A percentile compares a stretch with the other conserved stretches of the same genome.
Conservation (phyloP, 2,888 invertebrate species). For the Empis livida region DNA sequence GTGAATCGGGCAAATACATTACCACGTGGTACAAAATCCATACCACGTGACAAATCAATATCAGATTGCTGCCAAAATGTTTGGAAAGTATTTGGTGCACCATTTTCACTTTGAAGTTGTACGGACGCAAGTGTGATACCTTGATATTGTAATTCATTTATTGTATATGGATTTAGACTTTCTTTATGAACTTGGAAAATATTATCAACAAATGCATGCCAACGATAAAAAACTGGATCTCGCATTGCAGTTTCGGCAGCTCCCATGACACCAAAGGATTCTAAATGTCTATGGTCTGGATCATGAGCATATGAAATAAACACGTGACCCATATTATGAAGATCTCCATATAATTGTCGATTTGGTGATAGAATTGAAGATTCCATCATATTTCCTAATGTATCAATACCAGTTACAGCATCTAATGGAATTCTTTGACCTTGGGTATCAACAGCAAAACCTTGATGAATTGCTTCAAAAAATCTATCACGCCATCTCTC, state of each 20-base stretch:
- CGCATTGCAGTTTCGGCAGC: slow-evolving; percentile 77
- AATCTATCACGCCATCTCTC: slow-evolving; percentile 66
- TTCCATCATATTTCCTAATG: slow-evolving; percentile 69
- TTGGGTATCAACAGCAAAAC: slow-evolving; percentile 41
- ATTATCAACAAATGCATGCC: slow-evolving; percentile 69
- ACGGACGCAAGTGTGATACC: slow-evolving; percentile 48
- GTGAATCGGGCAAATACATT: slow-evolving; percentile 55
- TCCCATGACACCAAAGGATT: slow-evolving; percentile 70
- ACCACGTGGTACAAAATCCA: slow-evolving; percentile 71
- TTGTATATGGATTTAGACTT: slow-evolving; percentile 51
- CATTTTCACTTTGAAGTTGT: slow-evolving; percentile 40
- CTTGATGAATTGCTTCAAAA: slow-evolving; percentile 54
- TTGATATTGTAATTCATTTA: slow-evolving; percentile 23
- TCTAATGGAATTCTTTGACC: slow-evolving; percentile 45
- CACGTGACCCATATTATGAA: slow-evolving; percentile 74
- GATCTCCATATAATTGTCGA: slow-evolving; percentile 56
- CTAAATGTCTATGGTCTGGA: slow-evolving; percentile 58
- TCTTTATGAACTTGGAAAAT: slow-evolving; percentile 63
- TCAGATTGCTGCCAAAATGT: slow-evolving; percentile 74
- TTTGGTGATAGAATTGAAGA: slow-evolving; percentile 57
- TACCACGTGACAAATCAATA: slow-evolving; percentile 62
- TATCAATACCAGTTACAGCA: slow-evolving; percentile 60
- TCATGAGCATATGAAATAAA: slow-evolving; percentile 67
- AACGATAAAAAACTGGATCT: slow-evolving; percentile 76
- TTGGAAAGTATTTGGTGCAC: slow-evolving; percentile 42